These are phyloP conservation scores for Phrynosoma blainvillii DNA, from an alignment of 2,113 vertebrate genomes.

Conservation along the genomic window DNA sequence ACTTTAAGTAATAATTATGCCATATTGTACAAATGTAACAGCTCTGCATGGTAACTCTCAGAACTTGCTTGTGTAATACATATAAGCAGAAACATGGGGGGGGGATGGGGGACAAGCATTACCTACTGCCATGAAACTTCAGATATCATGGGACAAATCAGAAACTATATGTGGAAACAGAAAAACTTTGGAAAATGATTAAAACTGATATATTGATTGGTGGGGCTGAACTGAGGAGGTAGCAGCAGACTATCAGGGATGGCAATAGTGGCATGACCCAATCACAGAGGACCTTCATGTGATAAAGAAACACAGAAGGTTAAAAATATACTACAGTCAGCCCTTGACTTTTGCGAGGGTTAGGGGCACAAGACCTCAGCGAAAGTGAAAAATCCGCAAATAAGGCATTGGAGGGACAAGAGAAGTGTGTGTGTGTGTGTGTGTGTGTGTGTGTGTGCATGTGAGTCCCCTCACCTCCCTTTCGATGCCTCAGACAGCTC, in stretches of 20 bases:
- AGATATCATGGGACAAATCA: background rate
- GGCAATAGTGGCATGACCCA: background rate
- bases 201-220: background rate
- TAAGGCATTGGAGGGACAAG: too few species aligned
- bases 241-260: background rate
- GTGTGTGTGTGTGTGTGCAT: too few species aligned
- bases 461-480: too few species aligned
- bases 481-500: too few species aligned
- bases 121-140: background rate
- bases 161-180: background rate
- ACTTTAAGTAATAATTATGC: background rate
- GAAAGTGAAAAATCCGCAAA: too few species aligned
- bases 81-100: background rate
- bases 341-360: too few species aligned
- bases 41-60: background rate
- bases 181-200: background rate
- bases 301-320: background rate
- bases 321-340: background rate
- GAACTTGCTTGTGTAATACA: background rate
- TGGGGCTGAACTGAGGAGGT: background rate
- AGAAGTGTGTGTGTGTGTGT: too few species aligned
- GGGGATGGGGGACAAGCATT: background rate
- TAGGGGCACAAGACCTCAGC: too few species aligned
- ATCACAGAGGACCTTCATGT: background rate
- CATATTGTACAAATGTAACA: background rate